Base-by-base conservation (phyloP, 2,797 vertebrate species). In the Hydrophis major region DNA sequence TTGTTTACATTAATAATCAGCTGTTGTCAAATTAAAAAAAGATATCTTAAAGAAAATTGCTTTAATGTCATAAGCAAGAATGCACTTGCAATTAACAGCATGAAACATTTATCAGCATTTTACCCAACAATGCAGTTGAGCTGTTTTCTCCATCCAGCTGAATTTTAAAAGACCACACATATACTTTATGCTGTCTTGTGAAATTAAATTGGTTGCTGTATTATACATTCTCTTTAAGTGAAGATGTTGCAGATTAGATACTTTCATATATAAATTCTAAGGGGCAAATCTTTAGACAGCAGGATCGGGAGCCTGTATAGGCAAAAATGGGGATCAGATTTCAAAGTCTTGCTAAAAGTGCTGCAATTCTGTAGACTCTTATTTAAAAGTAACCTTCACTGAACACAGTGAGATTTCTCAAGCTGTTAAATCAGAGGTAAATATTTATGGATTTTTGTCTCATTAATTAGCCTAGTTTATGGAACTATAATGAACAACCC, bases 1-100 rank as follows among this genome's bases (percentile, higher is more conserved):
- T 63, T 93, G 63, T n/a, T 92, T 87, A 88, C 88, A 90, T 93
- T 96, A 94, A 94, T 14, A 88, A 95, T 92, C 89, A 95, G 83
- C 57, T 88, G 78, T 89, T 92, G 92, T 20, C 13, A 93, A 94
- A 90, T 92, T 92, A 89, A 92, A 93, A 37, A 27, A 92, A 86
- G 50, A 53, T 53, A 93, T 47, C 91, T 92, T 13, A 92, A 92
- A 95, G 16, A 63, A 95, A 94, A 59, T 0, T 74, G 74, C 61
- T 89, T 92, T 57, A 86, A 93, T 83, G 55, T 37, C 13, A 4
- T 92, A 60, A 91, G 91, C 94, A 92, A 95, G 88, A 63, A 14
- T 86, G 89, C 0, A 7, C 28, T 37, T 59, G 11, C 90, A 94
- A 87, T 63, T 86, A 95, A 87, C 22, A 37, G 47, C 90, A 13